Conservation (phyloP, 2,797 vertebrate genomes). For the Aratinga solstitialis region DNA sequence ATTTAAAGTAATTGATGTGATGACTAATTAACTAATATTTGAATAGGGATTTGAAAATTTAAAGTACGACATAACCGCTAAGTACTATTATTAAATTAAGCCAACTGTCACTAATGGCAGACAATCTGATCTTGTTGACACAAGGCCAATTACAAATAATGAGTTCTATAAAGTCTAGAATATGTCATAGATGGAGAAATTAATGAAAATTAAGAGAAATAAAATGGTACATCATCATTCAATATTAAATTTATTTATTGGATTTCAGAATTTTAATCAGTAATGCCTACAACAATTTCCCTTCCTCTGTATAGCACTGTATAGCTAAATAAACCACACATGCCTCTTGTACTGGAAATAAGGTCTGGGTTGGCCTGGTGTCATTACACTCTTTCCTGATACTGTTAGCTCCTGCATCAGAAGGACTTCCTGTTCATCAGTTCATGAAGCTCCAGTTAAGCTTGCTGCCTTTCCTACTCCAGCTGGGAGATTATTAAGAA, state of each 20-base stretch:
- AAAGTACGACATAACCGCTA: constrained; percentile 39
- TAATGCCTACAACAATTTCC: constrained; percentile 54
- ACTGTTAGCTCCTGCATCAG: background rate
- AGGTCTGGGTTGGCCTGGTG: background rate
- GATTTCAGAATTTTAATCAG: constrained; percentile 38
- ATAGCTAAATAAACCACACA: constrained; percentile 25
- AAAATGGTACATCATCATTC: constrained; percentile 4
- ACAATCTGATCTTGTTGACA: constrained; percentile 61
- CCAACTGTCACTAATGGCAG: constrained; percentile 48
- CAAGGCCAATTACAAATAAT: constrained; percentile 49
- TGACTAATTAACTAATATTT: constrained; percentile 68
- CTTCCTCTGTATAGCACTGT: background rate
- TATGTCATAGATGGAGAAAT: constrained; percentile 3
- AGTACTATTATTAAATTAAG: constrained; percentile 58
- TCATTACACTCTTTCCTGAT: background rate
- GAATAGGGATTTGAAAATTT: constrained; percentile 42
- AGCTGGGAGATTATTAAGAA: background rate
- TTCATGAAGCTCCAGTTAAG: background rate
- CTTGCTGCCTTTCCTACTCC: background rate
- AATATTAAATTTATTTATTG: constrained; percentile 52
- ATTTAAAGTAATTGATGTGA: constrained; percentile 52
- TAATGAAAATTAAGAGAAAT: constrained; percentile 37
- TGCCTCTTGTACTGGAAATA: background rate
- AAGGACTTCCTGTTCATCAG: background rate
- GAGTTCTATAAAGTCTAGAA: constrained; percentile 51